phyloP scores from a whole-genome alignment of 1,140 invertebrate species.

The Camponotus vicinus region DNA sequence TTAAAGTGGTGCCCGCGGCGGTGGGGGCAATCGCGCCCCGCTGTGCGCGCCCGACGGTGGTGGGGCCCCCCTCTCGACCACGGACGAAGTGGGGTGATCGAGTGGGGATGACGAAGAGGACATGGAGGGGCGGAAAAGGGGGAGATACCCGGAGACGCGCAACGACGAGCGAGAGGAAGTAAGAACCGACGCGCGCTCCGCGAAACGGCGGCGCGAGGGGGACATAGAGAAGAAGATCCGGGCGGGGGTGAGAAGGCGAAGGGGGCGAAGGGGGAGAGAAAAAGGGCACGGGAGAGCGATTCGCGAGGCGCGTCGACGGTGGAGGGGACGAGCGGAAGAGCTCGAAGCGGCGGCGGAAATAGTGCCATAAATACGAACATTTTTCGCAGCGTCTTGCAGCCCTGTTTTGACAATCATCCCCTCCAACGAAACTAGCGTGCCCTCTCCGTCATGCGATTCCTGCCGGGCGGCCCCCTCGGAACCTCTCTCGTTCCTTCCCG shows the following conservation, averaged over 20 bases:
- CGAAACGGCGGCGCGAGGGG: conserved; percentile 47
- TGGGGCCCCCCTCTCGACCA: conserved; percentile 44
- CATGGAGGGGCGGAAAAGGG: conserved; percentile 20
- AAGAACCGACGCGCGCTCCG: conserved; percentile 61
- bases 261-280: conserved; percentile 66
- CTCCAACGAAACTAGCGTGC: conserved; percentile 58
- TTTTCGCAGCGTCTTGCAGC: conserved; percentile 82
- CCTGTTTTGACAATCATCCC: conserved; percentile 83
- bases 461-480: conserved; percentile 38
- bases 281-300: conserved; percentile 60
- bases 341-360: conserved; percentile 81
- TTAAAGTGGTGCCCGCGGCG: conserved; percentile 81
- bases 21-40: conserved; percentile 69
- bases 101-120: conserved; percentile 55
- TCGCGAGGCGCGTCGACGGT: conserved; percentile 51
- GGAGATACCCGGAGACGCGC: conserved; percentile 51
- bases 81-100: conserved; percentile 58
- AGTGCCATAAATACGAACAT: conserved; percentile 84
- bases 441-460: conserved; percentile 60
- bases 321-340: conserved; percentile 54
- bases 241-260: conserved; percentile 32
- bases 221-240: conserved; percentile 46
- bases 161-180: conserved; percentile 58
- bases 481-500: conserved; percentile 45
- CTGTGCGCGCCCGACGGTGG: conserved; percentile 41